Percentiles rank a stretch among this genome's conserved stretches.
phyloP scores from a whole-genome alignment of 2,113 vertebrate genomes.

The Sialia sialis region DNA sequence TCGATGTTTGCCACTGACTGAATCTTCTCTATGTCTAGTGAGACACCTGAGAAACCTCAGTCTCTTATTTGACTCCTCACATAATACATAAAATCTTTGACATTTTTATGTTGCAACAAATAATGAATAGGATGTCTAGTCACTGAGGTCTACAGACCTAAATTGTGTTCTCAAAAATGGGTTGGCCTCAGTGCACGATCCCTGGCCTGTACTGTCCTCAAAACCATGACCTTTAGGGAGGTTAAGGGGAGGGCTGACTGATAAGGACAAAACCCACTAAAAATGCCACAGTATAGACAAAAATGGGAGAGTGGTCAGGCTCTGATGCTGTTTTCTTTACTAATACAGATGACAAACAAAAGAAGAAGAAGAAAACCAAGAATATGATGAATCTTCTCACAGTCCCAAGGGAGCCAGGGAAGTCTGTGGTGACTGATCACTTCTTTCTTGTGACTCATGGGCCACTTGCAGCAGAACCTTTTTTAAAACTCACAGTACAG shows the following conservation, averaged over 20 bases:
- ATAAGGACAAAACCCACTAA: neutral
- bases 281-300: neutral
- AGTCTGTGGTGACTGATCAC: neutral
- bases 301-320: neutral
- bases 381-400: neutral
- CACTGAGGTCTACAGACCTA: neutral
- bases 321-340: neutral
- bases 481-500: neutral
- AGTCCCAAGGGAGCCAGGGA: neutral
- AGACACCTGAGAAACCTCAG: neutral
- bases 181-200: neutral
- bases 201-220: neutral
- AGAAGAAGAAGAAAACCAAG: neutral
- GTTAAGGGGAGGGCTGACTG: neutral
- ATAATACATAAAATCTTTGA: neutral
- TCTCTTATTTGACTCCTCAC: neutral
- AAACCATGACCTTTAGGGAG: neutral
- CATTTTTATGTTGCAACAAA: neutral
- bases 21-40: neutral
- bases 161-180: neutral
- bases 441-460: constrained; percentile 1
- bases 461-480: neutral
- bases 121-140: neutral
- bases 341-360: neutral
- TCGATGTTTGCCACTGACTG: neutral